These are phyloP conservation scores for Lordiphosa clarofinis DNA, from an alignment of 1,140 invertebrate species.

Conservation along the genomic window DNA sequence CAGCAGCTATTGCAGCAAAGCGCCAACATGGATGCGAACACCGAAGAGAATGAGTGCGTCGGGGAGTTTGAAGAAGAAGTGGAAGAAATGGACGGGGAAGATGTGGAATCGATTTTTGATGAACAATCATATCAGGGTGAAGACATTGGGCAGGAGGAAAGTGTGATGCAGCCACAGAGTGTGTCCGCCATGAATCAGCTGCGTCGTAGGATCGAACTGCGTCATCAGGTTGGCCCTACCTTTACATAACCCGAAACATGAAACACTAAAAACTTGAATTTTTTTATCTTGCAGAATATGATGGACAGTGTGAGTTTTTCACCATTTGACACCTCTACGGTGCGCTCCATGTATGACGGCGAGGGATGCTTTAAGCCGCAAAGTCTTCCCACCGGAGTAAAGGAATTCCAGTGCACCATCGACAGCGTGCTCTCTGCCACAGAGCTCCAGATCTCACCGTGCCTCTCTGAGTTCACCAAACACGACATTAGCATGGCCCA, in stretches of 20 bases:
- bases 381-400: slow-evolving; percentile 50
- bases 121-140: background rate
- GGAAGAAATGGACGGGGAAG: no score
- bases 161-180: background rate
- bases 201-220: slow-evolving; percentile 28
- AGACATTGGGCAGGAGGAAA: background rate
- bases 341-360: slow-evolving; percentile 31
- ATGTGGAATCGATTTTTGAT: no score
- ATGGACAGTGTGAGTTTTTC: slow-evolving; percentile 27
- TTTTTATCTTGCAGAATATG: slow-evolving; percentile 21
- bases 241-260: no score
- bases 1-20: slow-evolving; percentile 11
- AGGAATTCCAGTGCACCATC: slow-evolving; percentile 51
- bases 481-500: slow-evolving; percentile 38
- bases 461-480: slow-evolving; percentile 53
- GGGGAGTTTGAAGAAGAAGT: no score
- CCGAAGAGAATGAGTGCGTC: background rate
- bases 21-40: background rate
- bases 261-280: background rate
- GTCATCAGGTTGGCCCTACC: slow-evolving; percentile 22
- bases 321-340: slow-evolving; percentile 56
- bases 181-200: slow-evolving; percentile 18
- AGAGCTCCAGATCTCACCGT: slow-evolving; percentile 55
- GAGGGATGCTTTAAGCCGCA: slow-evolving; percentile 44
- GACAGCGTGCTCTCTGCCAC: slow-evolving; percentile 43